These are phyloP conservation scores for Orthosia gothica DNA, from an alignment of 2,888 invertebrate genomes.

Conservation along the genomic window DNA sequence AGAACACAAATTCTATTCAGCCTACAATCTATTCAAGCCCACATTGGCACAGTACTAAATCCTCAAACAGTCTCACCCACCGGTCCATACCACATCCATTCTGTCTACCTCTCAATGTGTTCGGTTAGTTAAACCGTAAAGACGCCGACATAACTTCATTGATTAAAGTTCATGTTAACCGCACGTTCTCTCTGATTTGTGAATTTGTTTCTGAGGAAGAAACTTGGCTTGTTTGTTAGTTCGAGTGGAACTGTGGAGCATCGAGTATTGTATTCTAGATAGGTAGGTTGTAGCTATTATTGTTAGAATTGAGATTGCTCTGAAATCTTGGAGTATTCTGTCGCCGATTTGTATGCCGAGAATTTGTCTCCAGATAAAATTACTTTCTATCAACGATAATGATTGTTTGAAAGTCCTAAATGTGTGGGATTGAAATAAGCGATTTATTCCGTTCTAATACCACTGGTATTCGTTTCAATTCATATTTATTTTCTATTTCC, in stretches of 20 bases:
- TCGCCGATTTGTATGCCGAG: neutral
- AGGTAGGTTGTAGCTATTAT: neutral
- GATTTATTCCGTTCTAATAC: no score
- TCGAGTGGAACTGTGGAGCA: neutral
- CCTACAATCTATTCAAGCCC: slow-evolving; percentile 16
- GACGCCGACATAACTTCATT: slow-evolving; percentile 91
- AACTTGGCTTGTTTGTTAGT: slow-evolving; percentile 38
- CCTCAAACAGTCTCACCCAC: neutral
- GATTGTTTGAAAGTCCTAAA: no score
- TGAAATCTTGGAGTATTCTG: neutral
- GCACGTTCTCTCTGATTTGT: slow-evolving; percentile 76
- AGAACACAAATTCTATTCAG: slow-evolving; percentile 14
- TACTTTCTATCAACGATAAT: no score
- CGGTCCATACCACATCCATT: slow-evolving; percentile 75
- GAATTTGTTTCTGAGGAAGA: slow-evolving; percentile 67
- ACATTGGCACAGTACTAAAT: neutral
- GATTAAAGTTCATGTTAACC: slow-evolving; percentile 89
- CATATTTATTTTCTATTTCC: no score
- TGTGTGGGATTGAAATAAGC: no score
- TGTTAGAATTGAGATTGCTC: neutral
- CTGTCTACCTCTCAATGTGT: slow-evolving; percentile 71
- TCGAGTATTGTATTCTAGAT: neutral
- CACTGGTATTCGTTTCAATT: no score
- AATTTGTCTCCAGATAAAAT: no score
- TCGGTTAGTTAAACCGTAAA: slow-evolving; percentile 90